Conservation (phyloP, 2,113 vertebrate species). For the Nycticorax nycticorax region DNA sequence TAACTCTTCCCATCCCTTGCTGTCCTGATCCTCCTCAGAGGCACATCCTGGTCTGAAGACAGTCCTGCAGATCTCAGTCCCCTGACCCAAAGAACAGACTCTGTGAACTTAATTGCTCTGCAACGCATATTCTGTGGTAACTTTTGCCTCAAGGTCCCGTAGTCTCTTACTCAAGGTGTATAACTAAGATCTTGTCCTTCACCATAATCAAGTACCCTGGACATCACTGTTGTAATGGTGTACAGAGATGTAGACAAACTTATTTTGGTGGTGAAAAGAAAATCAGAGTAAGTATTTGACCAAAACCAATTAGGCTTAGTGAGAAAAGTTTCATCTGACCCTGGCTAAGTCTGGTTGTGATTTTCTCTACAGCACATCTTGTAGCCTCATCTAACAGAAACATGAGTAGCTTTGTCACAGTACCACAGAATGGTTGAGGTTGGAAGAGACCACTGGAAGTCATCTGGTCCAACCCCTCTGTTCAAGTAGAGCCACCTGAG, state of each 20-base stretch:
- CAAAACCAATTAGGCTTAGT: neutral
- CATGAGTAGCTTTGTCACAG: neutral
- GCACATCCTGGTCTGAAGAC: neutral
- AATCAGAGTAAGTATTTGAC: neutral
- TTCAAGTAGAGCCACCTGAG: neutral
- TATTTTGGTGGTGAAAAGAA: neutral
- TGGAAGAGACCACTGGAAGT: neutral
- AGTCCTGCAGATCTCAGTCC: neutral
- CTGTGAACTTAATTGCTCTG: neutral
- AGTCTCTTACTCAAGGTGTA: neutral
- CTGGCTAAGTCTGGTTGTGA: neutral
- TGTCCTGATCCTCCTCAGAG: too few relatives aligned
- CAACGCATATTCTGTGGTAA: neutral
- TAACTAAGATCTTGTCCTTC: neutral
- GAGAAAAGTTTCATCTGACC: neutral
- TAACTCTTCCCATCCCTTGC: too few relatives aligned
- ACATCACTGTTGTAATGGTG: neutral
- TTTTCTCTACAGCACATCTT: neutral
- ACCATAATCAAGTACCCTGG: neutral
- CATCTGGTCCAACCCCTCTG: fast-evolving
- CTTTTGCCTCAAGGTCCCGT: neutral
- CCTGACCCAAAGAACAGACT: neutral
- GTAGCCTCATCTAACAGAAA: neutral
- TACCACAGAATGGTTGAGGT: neutral
- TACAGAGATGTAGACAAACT: neutral